Evolutionary conservation across 2,888 invertebrate genomes (phyloP).

Genomic region (Harpagoxenus sublaevis): DNA sequence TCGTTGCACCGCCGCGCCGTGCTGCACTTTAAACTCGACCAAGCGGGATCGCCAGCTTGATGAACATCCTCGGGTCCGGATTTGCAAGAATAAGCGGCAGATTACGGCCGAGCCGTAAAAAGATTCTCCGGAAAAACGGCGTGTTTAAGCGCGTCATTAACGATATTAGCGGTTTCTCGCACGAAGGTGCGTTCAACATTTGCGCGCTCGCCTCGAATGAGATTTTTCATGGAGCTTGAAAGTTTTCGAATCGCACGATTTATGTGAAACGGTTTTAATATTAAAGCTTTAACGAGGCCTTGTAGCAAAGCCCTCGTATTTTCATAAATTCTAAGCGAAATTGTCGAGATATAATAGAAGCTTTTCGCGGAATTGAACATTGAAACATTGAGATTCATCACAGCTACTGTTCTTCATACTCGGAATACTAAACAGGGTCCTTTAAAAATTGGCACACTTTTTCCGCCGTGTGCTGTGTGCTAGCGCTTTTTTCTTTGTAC

Average conservation of each 20-base stretch:
- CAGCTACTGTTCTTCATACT: slow-evolving; percentile 33
- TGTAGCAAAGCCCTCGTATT: slow-evolving; percentile 7
- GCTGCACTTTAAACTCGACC: slow-evolving; percentile 23
- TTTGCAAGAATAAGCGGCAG: slow-evolving; percentile 55
- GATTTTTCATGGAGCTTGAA: slow-evolving; percentile 25
- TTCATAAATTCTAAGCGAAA: slow-evolving; percentile 41
- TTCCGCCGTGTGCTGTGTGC: not conserved
- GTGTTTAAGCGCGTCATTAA: slow-evolving; percentile 55
- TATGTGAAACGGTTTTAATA: slow-evolving; percentile 28
- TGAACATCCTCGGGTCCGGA: slow-evolving; percentile 41
- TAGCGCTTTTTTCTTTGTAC: not conserved
- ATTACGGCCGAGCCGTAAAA: slow-evolving; percentile 50
- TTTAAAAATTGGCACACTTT: slow-evolving; percentile 31
- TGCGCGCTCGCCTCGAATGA: slow-evolving; percentile 4
- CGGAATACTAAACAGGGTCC: slow-evolving; percentile 35
- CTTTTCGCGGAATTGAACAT: slow-evolving; percentile 10
- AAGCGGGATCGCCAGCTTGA: slow-evolving; percentile 45
- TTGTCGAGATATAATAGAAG: slow-evolving; percentile 11
- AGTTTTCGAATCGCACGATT: slow-evolving; percentile 39
- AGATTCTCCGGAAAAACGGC: slow-evolving; percentile 44
- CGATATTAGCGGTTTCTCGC: slow-evolving; percentile 58
- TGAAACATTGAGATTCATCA: slow-evolving; percentile 55
- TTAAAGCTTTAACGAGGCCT: slow-evolving; percentile 31
- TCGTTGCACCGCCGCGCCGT: slow-evolving; percentile 26
- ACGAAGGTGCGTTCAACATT: not conserved